Percentiles rank a stretch among this genome's conserved stretches.
These are phyloP conservation scores for Plebejus melissa DNA, from an alignment of 2,888 invertebrate genomes.

Conservation along the genomic window DNA sequence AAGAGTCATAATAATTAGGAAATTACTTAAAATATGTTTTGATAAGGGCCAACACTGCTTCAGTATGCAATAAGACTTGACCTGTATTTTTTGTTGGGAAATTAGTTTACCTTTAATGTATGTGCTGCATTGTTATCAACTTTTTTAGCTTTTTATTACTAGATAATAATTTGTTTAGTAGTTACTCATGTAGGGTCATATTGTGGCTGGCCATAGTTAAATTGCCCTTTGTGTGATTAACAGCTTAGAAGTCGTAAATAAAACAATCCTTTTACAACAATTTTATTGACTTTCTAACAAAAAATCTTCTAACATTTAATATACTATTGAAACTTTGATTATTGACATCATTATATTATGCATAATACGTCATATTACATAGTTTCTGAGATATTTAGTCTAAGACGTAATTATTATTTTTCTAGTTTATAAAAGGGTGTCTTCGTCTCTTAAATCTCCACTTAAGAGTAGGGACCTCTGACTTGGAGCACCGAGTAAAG, in stretches of 20 bases:
- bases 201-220: constrained; percentile 6
- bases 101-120: no score
- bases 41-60: neutral
- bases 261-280: neutral
- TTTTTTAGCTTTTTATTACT: neutral
- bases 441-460: constrained; percentile 90
- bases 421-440: constrained; percentile 85
- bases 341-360: constrained; percentile 2
- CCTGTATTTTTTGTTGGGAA: neutral
- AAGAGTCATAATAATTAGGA: constrained; percentile 66
- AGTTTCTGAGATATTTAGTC: neutral
- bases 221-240: neutral
- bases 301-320: neutral
- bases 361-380: neutral
- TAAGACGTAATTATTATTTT: neutral
- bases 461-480: constrained; percentile 87
- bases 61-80: neutral
- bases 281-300: constrained; percentile 10
- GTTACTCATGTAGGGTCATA: neutral
- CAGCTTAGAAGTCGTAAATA: neutral
- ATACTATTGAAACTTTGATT: neutral
- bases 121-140: neutral
- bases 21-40: constrained; percentile 16
- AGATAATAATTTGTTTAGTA: neutral
- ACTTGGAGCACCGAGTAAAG: constrained; percentile 84